Evolutionary conservation across 2,888 invertebrate species (phyloP).

Genomic region (Sinopyrophorus schimmeli): DNA sequence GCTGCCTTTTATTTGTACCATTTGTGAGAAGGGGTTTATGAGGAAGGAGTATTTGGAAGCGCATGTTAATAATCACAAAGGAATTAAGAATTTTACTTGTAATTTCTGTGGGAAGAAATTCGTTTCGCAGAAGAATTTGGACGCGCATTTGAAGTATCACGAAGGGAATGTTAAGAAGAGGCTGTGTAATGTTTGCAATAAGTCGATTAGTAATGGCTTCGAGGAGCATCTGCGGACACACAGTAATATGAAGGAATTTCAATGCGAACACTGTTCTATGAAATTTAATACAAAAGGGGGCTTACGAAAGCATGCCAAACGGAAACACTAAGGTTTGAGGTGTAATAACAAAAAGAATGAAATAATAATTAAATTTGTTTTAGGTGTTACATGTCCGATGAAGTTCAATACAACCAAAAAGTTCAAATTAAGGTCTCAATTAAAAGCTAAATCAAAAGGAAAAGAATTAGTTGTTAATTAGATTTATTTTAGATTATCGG

Average conservation of each 20-base stretch:
- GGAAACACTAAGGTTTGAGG: conserved; percentile 48
- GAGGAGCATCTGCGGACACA: conserved; percentile 53
- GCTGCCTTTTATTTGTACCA: conserved; percentile 47
- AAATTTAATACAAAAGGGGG: conserved; percentile 52
- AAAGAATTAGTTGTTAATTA: no score
- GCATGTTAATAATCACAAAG: conserved; percentile 50
- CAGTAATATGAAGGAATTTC: conserved; percentile 50
- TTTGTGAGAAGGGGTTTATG: conserved; percentile 52
- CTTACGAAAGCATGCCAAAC: conserved; percentile 49
- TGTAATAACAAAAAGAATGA: not conserved
- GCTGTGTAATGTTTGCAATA: conserved; percentile 51
- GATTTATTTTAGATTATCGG: no score
- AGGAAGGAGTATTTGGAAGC: conserved; percentile 53
- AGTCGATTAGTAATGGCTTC: conserved; percentile 46
- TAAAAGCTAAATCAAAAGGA: no score
- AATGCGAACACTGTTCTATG: conserved; percentile 48
- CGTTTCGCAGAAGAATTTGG: conserved; percentile 51
- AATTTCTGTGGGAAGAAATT: conserved; percentile 49
- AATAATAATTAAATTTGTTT: no score
- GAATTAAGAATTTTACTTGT: conserved; percentile 49
- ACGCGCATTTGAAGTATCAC: conserved; percentile 51
- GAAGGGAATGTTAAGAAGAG: conserved; percentile 47
- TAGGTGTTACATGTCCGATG: no score
- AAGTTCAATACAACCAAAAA: no score
- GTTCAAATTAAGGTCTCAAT: no score